A percentile compares a stretch with the other conserved stretches of the same genome.
phyloP scores from a whole-genome alignment of 2,888 invertebrate genomes.

The Lycaena phlaeas region DNA sequence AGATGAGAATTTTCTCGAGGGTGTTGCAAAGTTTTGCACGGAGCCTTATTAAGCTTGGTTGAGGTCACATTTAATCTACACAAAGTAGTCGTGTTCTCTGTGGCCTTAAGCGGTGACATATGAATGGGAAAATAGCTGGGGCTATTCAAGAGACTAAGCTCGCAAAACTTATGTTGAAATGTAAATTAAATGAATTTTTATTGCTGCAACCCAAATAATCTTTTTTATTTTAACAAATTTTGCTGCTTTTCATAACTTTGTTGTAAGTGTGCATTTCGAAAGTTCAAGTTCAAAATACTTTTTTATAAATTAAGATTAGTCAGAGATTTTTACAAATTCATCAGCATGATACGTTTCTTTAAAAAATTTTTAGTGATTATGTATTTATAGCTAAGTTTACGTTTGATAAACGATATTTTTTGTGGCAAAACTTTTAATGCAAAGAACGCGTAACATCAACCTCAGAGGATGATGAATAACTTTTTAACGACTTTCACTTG shows the following conservation, averaged over 20 bases:
- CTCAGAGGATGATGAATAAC: background rate
- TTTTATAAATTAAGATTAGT: no score
- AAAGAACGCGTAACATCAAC: background rate
- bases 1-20: background rate
- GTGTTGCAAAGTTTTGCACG: background rate
- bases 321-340: no score
- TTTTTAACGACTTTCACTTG: slow-evolving; percentile 4
- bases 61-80: slow-evolving; percentile 1
- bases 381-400: no score
- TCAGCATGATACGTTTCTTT: no score
- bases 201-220: no score
- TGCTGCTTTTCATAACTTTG: no score
- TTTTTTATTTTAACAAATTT: no score
- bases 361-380: no score
- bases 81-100: background rate
- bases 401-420: no score
- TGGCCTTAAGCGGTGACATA: background rate
- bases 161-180: background rate
- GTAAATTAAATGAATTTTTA: background rate
- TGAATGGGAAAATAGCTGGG: background rate
- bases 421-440: background rate
- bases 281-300: no score
- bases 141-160: background rate
- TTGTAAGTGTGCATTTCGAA: no score
- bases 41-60: background rate